phyloP scores from a whole-genome alignment of 2,113 vertebrate genomes.

The Saccopteryx bilineata region DNA sequence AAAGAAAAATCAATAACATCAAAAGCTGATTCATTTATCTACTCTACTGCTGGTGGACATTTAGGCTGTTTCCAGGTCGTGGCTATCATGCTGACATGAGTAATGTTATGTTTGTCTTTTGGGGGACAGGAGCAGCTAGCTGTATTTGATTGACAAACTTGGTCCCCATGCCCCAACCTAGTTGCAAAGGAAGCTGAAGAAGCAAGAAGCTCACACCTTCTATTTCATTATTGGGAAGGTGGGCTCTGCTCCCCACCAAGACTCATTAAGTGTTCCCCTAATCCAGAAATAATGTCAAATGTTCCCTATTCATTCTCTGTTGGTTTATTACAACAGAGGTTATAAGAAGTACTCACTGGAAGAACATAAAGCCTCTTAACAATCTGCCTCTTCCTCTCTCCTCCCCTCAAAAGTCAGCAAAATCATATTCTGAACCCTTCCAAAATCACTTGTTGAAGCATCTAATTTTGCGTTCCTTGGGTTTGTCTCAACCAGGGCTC shows the following conservation, averaged over 20 bases:
- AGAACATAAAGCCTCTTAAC: not conserved
- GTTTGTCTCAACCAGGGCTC: not conserved
- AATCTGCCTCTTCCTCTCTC: not conserved
- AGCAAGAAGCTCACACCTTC: not conserved
- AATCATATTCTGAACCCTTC: not conserved
- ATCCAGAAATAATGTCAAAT: not conserved
- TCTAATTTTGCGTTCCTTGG: not conserved
- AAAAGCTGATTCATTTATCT: not conserved
- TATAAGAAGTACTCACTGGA: not conserved
- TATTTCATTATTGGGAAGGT: not conserved
- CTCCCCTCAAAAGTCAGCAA: not conserved
- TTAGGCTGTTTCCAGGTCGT: not conserved
- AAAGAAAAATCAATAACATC: not conserved
- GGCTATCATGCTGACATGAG: no score
- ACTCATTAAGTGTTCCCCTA: not conserved
- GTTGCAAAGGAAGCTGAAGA: not conserved
- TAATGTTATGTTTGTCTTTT: accelerated
- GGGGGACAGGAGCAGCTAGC: no score
- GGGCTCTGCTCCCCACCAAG: not conserved
- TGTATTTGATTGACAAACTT: not conserved
- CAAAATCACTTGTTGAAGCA: not conserved
- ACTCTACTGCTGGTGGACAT: not conserved
- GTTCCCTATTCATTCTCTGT: not conserved
- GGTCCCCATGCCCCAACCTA: not conserved
- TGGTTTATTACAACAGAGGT: not conserved